Evolutionary conservation across 2,113 vertebrate species (phyloP).

Genomic region (Shinisaurus crocodilurus): DNA sequence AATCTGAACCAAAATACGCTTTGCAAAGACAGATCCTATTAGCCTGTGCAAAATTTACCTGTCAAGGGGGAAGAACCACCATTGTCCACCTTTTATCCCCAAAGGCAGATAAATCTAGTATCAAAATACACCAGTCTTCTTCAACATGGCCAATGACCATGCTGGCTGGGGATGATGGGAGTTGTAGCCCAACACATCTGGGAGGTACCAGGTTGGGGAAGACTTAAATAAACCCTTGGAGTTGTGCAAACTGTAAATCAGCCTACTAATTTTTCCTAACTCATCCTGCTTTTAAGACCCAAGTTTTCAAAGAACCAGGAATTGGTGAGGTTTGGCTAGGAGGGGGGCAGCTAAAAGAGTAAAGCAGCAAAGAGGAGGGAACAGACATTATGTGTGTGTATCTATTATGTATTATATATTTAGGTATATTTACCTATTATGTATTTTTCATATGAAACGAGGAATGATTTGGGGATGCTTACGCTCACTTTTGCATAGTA

Average conservation of each 20-base stretch:
- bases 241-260: background rate
- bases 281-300: background rate
- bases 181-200: background rate
- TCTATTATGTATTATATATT: too few species aligned
- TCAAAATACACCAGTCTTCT: background rate
- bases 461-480: background rate
- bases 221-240: background rate
- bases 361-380: too few species aligned
- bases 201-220: background rate
- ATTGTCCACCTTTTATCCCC: accelerated
- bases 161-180: background rate
- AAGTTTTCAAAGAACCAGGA: background rate
- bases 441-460: background rate
- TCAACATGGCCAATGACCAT: background rate
- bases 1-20: background rate
- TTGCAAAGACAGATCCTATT: accelerated
- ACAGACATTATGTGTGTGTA: too few species aligned
- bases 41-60: background rate
- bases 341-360: background rate
- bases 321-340: background rate
- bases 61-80: background rate
- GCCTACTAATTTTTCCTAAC: background rate
- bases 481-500: background rate
- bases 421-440: too few species aligned
- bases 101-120: background rate